Conservation (phyloP, 1,140 invertebrate species). For the Anagrus nilaparvatae region DNA sequence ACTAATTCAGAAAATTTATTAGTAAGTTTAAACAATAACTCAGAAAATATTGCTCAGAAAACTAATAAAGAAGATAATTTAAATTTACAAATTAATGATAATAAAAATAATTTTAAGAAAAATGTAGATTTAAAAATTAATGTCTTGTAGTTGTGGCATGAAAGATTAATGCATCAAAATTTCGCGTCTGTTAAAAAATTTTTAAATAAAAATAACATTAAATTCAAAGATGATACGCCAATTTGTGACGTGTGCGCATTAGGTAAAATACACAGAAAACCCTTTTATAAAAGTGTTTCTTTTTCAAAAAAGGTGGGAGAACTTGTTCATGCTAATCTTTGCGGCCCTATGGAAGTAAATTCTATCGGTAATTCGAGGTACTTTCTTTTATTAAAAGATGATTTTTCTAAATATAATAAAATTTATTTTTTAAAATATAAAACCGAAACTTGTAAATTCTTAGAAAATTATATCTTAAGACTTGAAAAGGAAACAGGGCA, state of each 20-base stretch:
- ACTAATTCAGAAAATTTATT: neutral
- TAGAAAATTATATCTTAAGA: slow-evolving; percentile 8
- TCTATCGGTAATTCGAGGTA: slow-evolving; percentile 18
- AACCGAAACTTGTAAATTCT: slow-evolving; percentile 7
- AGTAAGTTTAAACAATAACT: slow-evolving; percentile 11
- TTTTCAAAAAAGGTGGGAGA: slow-evolving; percentile 7
- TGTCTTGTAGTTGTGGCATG: slow-evolving; percentile 27
- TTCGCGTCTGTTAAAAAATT: slow-evolving; percentile 25
- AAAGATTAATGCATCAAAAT: slow-evolving; percentile 34
- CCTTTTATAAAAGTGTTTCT: slow-evolving; percentile 9
- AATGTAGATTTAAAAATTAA: neutral
- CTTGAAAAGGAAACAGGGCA: neutral
- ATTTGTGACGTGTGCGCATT: slow-evolving; percentile 13
- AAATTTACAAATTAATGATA: neutral
- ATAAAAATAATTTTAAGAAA: neutral
- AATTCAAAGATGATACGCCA: slow-evolving; percentile 16
- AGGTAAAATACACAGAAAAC: slow-evolving; percentile 12
- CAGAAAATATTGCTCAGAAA: slow-evolving; percentile 14
- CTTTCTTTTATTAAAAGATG: slow-evolving; percentile 20
- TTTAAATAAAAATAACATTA: slow-evolving; percentile 22
- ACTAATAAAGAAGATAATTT: slow-evolving; percentile 17
- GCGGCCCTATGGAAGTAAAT: slow-evolving; percentile 16
- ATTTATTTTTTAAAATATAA: slow-evolving; percentile 20
- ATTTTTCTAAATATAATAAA: slow-evolving; percentile 17
- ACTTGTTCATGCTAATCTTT: slow-evolving; percentile 20